These are phyloP conservation scores for Limosa lapponica DNA, from an alignment of 2,797 vertebrate genomes.

Conservation along the genomic window DNA sequence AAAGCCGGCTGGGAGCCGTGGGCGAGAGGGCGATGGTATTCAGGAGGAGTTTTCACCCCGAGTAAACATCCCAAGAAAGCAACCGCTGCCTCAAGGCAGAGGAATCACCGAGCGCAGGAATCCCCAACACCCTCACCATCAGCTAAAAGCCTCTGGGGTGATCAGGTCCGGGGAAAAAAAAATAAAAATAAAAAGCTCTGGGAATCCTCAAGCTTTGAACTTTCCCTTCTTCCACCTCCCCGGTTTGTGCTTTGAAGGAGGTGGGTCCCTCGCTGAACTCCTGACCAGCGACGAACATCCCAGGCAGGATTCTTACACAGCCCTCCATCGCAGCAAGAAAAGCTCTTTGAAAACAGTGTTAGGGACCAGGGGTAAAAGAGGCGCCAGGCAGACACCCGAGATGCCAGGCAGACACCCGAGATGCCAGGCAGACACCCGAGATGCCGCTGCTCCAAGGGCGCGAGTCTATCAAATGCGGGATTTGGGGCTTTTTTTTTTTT, in stretches of 20 bases:
- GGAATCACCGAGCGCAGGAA: not conserved
- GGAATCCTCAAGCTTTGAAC: not conserved
- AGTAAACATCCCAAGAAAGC: not conserved
- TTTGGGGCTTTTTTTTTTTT: not conserved
- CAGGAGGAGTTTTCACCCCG: not conserved
- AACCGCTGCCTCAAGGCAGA: not conserved
- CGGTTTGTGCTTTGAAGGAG: accelerated
- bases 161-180: not conserved
- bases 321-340: accelerated
- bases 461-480: accelerated
- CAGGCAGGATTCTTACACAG: accelerated
- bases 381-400: not conserved
- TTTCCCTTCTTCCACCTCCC: not conserved
- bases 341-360: accelerated
- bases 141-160: not conserved
- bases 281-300: accelerated
- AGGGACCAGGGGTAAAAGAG: accelerated
- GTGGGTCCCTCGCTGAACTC: accelerated
- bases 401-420: accelerated
- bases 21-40: not conserved
- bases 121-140: not conserved
- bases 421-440: accelerated
- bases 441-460: not conserved
- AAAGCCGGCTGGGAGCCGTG: not conserved
- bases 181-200: too few relatives aligned